Base-by-base conservation (phyloP, 1,140 invertebrate species). In the Subanguina moxae region DNA sequence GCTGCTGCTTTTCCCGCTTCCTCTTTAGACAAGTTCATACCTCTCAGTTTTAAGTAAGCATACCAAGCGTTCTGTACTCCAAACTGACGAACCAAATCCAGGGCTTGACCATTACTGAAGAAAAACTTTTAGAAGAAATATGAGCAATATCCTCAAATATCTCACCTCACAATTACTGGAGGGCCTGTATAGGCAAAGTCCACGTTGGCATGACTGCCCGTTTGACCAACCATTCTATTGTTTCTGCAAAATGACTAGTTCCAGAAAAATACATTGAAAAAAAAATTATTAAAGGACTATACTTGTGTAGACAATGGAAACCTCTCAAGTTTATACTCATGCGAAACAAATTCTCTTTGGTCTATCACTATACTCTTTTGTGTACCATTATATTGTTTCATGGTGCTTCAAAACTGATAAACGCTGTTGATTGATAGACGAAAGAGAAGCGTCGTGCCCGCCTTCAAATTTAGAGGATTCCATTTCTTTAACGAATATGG, bases 171-270 rank as follows among this genome's bases (percentile, higher is more conserved):
- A 45, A 19, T 42, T 15, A 73, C 64, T 19, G 71, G 71, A 21
- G 71, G 72, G 17, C 71, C 72, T 46, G 42, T 59, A 32, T 74
- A 69, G 56, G 74, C 56, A 45, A 73, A 67, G 48, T 75, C 46
- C 21, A 75, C 71, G 32, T 38, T 38, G 32, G 11, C 32, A 27
- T 65, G 27, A 38, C n/a, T 38, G 15, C 46, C 30, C 15, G 69
- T 71, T 67, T 61, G 65, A n/a, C 27, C 65, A 19, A 61, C 58
- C 58, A 61, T 61, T 32, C 30, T 61, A 21, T 43, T 7, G 58
- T 21, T 15, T 7, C 48, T 52, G 17, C 23, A 52, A 52, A 38
- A 7, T 52, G 3, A 3, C 48, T 25, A n/a, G n/a, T 52, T 52
- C n/a, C 17, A 61, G 27, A 30, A 25, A 25, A 61, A 30, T 30